phyloP scores from a whole-genome alignment of 2,113 vertebrate genomes.

The Hipposideros armiger region DNA sequence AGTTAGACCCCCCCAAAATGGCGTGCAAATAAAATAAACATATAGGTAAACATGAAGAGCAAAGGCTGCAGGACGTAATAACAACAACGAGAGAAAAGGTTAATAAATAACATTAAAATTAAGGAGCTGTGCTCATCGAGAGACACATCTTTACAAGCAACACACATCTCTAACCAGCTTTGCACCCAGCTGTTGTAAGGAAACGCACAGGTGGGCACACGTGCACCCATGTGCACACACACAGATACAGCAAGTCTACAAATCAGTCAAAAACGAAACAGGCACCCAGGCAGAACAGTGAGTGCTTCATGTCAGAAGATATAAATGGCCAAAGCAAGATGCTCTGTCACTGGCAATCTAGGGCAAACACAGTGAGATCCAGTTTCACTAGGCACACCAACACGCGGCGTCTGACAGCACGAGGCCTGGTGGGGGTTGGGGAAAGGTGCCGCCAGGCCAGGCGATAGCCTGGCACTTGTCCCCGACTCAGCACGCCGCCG shows the following conservation, averaged over 20 bases:
- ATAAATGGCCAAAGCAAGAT: neutral
- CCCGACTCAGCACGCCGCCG: neutral
- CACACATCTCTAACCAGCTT: rapidly evolving
- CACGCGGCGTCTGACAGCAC: neutral
- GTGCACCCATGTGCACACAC: rapidly evolving
- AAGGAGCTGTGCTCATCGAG: neutral
- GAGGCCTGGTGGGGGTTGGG: neutral
- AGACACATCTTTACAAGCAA: neutral
- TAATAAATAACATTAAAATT: neutral
- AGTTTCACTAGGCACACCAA: neutral
- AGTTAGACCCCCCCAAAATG: neutral
- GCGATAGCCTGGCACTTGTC: neutral
- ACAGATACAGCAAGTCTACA: neutral
- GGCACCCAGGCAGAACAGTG: neutral
- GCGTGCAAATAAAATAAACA: neutral
- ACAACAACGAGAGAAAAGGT: neutral
- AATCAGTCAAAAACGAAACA: neutral
- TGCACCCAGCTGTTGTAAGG: neutral
- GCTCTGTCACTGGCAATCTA: neutral
- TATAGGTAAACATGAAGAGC: neutral
- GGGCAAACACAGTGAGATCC: rapidly evolving
- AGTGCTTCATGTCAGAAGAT: neutral
- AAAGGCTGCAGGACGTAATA: neutral
- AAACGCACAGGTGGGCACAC: neutral
- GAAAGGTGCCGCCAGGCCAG: neutral